phyloP scores from a whole-genome alignment of 1,140 invertebrate species.

The Spodoptera litura region DNA sequence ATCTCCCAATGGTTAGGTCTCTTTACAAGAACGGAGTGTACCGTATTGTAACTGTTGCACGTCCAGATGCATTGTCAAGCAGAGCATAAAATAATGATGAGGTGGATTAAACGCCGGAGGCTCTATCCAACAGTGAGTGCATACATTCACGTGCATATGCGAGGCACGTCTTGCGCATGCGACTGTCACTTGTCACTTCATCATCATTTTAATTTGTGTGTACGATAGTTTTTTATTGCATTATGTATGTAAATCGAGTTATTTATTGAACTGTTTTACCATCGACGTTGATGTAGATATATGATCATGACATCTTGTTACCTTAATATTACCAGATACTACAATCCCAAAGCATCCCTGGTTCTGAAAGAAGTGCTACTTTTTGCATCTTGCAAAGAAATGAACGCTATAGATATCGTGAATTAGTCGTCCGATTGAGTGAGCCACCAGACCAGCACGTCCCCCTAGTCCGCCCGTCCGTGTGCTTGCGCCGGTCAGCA shows the following conservation, averaged over 20 bases:
- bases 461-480: no score
- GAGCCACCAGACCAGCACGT: not conserved
- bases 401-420: no score
- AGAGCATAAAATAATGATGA: conserved; percentile 28
- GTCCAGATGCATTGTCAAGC: conserved; percentile 25
- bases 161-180: conserved; percentile 49
- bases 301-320: no score
- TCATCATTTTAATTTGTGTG: conserved; percentile 30
- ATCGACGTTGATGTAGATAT: no score
- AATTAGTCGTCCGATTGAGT: no score
- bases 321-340: no score
- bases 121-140: conserved; percentile 30
- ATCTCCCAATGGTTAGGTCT: not conserved
- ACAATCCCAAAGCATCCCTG: no score
- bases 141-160: conserved; percentile 60
- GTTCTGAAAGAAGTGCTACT: no score
- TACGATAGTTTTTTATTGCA: not conserved
- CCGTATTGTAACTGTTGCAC: conserved; percentile 7
- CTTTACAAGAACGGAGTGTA: conserved; percentile 7
- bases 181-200: conserved; percentile 13
- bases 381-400: no score
- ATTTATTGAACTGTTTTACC: no score
- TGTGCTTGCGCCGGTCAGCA: not conserved
- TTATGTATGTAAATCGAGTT: no score
- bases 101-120: not conserved